A percentile compares a stretch with the other conserved stretches of the same genome.
Evolutionary conservation across 2,113 vertebrate genomes (phyloP).

Genomic region (Rhinolophus sinicus): DNA sequence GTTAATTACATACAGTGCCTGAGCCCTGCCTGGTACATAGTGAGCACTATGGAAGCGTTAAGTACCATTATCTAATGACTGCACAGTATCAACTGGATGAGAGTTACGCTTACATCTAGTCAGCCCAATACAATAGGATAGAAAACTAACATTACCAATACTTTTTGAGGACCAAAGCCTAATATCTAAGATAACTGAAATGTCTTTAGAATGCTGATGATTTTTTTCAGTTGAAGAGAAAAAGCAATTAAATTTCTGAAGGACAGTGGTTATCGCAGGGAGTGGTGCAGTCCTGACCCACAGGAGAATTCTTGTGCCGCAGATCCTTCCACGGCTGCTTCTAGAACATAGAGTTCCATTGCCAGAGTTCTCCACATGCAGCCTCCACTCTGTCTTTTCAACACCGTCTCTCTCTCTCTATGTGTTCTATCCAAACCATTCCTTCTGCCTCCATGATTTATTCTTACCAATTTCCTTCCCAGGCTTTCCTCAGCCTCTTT

Average conservation of each 20-base stretch:
- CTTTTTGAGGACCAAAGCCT: background rate
- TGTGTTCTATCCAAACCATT: too few relatives aligned
- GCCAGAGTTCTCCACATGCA: background rate
- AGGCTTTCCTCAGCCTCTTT: background rate
- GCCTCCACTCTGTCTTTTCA: background rate
- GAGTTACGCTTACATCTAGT: background rate
- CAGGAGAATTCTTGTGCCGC: background rate
- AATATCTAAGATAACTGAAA: background rate
- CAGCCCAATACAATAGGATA: background rate
- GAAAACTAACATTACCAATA: background rate
- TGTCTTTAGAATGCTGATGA: constrained; percentile 16
- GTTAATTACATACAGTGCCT: background rate
- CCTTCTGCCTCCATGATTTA: background rate
- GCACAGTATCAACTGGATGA: background rate
- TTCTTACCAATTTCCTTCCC: background rate
- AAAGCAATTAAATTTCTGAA: background rate
- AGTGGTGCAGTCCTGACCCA: background rate
- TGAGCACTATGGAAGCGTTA: background rate
- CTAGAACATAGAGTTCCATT: background rate
- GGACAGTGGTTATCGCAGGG: background rate
- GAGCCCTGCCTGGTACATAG: background rate
- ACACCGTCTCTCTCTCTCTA: background rate
- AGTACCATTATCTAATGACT: background rate
- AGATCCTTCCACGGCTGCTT: background rate
- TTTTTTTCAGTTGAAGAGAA: background rate